phyloP scores from a whole-genome alignment of 2,113 vertebrate genomes.

The Mohoua ochrocephala region DNA sequence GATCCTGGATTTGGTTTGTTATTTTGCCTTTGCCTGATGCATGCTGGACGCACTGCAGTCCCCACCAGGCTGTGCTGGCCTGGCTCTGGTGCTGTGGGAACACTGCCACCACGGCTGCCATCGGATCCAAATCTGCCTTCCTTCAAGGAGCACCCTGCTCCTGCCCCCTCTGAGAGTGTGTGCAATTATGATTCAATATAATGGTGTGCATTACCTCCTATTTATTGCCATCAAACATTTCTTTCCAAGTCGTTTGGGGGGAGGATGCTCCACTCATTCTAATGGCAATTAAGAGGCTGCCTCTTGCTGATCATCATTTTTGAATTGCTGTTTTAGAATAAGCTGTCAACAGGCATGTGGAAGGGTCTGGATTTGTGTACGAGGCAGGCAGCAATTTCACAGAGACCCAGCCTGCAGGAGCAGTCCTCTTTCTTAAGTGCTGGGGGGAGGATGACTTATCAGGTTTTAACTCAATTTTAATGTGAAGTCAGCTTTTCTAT shows the following conservation, averaged over 20 bases:
- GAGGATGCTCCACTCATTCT: background rate
- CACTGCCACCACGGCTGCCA: background rate
- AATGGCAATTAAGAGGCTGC: background rate
- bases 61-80: accelerated
- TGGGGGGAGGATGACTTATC: accelerated
- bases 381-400: background rate
- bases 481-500: background rate
- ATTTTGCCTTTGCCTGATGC: background rate
- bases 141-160: background rate
- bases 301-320: background rate
- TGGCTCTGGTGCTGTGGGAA: background rate
- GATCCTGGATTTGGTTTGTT: background rate
- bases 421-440: background rate
- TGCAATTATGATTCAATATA: background rate
- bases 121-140: background rate
- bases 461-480: background rate
- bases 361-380: background rate
- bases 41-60: background rate
- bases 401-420: background rate
- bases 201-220: background rate
- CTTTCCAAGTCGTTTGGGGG: background rate
- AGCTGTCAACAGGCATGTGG: background rate
- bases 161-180: background rate
- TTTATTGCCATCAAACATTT: background rate
- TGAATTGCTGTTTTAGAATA: background rate